Evolutionary conservation across 2,113 vertebrate species (phyloP).

Genomic region (Turdus rufiventris): DNA sequence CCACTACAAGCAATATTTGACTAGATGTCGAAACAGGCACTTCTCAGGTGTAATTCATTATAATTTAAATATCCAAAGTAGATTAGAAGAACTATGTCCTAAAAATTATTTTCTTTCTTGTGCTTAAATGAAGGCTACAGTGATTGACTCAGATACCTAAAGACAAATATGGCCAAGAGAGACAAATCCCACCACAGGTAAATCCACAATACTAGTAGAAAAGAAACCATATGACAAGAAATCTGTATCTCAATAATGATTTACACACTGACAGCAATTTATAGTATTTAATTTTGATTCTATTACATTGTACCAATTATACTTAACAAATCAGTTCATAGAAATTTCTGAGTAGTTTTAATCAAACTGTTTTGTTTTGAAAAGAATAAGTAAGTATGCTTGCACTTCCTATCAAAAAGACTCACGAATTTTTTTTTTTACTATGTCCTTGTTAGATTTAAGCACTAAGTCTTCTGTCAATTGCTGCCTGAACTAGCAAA

Average conservation of each 20-base stretch:
- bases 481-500: background rate
- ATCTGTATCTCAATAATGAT: background rate
- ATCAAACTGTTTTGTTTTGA: background rate
- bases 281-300: background rate
- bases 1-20: background rate
- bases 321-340: background rate
- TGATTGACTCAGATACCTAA: background rate
- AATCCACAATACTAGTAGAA: background rate
- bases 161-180: background rate
- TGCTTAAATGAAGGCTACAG: background rate
- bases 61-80: background rate
- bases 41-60: background rate
- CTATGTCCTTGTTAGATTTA: background rate
- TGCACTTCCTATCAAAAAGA: background rate
- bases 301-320: background rate
- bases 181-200: background rate
- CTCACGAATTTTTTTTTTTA: fast-evolving
- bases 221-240: background rate
- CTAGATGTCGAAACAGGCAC: background rate
- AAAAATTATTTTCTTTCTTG: background rate
- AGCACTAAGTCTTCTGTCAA: background rate
- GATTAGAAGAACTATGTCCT: background rate
- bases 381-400: background rate
- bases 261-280: background rate
- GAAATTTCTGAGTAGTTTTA: background rate